Base-by-base conservation (phyloP, 2,797 vertebrate genomes). In the Tauraco hartlaubi region DNA sequence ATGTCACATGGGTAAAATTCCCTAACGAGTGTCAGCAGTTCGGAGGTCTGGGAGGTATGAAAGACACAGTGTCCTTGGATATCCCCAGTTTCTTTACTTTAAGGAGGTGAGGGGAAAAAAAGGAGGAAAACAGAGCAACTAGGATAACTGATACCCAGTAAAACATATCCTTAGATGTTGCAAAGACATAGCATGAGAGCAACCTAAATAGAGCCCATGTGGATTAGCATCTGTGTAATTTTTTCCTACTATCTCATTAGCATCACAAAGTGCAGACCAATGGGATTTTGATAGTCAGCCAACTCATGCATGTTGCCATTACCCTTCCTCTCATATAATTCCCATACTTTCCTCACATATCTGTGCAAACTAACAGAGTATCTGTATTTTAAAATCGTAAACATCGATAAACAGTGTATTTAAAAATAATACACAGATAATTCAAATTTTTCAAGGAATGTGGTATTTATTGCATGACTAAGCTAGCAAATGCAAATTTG, bases 391-490 rank as follows among this genome's bases (percentile, higher is more conserved):
- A n/a, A 69, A 72, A 76, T 61, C 2, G 5, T 41, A 84, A 77
- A 48, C 35, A 80, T 51, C 73, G 68, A 17, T 33, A 78, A 77
- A 63, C 0, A 5, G 9, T 58, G 26, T 28, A 56, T 80, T 52
- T 83, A 13, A 89, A 88, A 68, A 77, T 58, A 78, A 82, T 71
- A 52, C 49, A 33, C 13, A 48, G 55, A 66, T 44, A 94, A 82
- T 62, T 63, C 35, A 64, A 59, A 80, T 14, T 88, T 93, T 77
- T 88, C 43, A 85, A 94, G 54, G 43, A 91, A 37, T 85, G 52
- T 55, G 49, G 48, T 88, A 89, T 95, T 94, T 94, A 89, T 91
- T 95, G 72, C 85, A 72, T 75, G 81, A 90, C 58, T 93, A 96
- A 89, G 58, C 84, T 87, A 91, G 66, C 67, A 88, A 96, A 93